Percentiles rank a stretch among this genome's conserved stretches.
Conservation (phyloP, 2,113 vertebrate species). For the Dendrocopos noguchii region DNA sequence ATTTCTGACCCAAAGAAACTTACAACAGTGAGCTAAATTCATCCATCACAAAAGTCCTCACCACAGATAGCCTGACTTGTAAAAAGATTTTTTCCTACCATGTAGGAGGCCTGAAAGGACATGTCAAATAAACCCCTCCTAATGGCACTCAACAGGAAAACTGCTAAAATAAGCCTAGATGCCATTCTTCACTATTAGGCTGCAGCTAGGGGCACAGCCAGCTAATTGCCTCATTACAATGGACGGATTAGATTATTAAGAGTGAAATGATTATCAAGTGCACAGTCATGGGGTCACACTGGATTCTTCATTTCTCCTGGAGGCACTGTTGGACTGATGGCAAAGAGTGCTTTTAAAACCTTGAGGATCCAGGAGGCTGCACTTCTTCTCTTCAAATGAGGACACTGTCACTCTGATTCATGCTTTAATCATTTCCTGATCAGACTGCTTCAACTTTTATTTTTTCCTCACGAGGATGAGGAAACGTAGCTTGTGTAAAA, state of each 20-base stretch:
- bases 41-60: neutral
- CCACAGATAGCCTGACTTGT: neutral
- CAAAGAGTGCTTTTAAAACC: neutral
- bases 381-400: conserved; percentile 28
- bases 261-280: conserved; percentile 56
- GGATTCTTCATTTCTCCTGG: conserved; percentile 35
- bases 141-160: neutral
- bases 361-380: conserved; percentile 9
- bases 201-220: conserved; percentile 44
- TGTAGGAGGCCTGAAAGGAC: neutral
- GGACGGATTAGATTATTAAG: conserved; percentile 38
- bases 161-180: conserved; percentile 13
- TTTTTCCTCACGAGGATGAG: neutral
- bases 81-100: neutral
- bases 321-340: conserved; percentile 9
- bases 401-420: neutral
- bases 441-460: neutral
- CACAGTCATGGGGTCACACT: conserved; percentile 28
- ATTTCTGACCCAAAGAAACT: neutral
- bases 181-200: neutral
- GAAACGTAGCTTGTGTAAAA: neutral
- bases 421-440: conserved; percentile 1
- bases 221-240: conserved; percentile 61
- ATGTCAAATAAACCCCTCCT: neutral
- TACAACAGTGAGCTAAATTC: neutral